These are phyloP conservation scores for Calidris pugnax DNA, from an alignment of 2,113 vertebrate genomes.

Conservation along the genomic window DNA sequence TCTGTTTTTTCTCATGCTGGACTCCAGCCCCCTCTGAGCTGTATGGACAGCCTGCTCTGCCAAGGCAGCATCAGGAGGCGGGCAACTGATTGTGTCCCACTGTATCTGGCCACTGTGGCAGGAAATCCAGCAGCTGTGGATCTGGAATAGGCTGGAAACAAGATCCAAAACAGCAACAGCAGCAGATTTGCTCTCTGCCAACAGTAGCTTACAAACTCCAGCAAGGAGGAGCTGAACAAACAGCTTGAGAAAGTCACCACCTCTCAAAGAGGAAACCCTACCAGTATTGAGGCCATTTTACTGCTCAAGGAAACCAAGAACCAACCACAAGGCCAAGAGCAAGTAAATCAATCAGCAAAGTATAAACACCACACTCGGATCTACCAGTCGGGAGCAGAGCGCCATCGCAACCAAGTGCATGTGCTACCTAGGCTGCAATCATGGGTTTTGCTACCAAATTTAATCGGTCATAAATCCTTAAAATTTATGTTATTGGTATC, in stretches of 20 bases:
- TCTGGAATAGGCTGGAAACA: not conserved
- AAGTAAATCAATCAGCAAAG: not conserved
- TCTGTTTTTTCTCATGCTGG: not conserved
- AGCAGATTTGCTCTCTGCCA: not conserved
- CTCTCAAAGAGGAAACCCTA: not conserved
- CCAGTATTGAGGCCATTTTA: accelerated
- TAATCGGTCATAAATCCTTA: accelerated
- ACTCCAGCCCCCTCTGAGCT: not conserved
- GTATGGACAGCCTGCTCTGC: not conserved
- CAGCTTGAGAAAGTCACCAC: not conserved
- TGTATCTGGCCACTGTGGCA: accelerated
- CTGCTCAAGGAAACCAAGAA: not conserved
- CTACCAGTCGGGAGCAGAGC: not conserved
- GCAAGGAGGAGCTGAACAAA: not conserved
- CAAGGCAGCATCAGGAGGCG: not conserved
- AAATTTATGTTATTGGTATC: not conserved
- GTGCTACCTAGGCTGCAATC: not conserved
- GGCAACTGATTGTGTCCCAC: accelerated
- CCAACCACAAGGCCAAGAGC: not conserved
- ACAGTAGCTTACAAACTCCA: not conserved
- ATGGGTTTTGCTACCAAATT: accelerated
- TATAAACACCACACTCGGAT: not conserved
- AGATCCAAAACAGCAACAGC: not conserved
- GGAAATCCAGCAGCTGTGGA: not conserved
- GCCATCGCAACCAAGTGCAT: accelerated